These are phyloP conservation scores for Saccostrea echinata DNA, from an alignment of 1,140 invertebrate genomes.

Conservation along the genomic window DNA sequence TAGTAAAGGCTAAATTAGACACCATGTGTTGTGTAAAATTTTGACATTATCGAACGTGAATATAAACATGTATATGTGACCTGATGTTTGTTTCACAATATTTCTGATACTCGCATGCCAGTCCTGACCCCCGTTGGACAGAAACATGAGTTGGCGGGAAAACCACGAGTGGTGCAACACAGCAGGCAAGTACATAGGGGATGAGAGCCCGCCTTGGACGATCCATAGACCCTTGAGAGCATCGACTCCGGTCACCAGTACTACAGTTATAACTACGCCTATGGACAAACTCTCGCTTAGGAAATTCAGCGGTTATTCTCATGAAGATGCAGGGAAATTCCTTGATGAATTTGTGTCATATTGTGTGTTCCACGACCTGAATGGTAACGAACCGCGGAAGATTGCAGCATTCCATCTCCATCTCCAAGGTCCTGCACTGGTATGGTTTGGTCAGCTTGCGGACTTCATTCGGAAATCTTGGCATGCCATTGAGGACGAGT, in stretches of 20 bases:
- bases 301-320: neutral
- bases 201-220: neutral
- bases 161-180: neutral
- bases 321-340: neutral
- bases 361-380: neutral
- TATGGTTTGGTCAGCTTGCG: neutral
- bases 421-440: neutral
- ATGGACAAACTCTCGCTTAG: neutral
- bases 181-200: neutral
- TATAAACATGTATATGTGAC: too few relatives aligned
- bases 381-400: neutral
- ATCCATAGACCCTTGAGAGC: neutral
- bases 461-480: neutral
- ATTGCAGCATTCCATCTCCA: neutral
- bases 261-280: neutral
- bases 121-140: neutral
- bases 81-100: too few relatives aligned
- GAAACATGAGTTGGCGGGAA: neutral
- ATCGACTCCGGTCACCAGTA: neutral
- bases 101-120: too few relatives aligned
- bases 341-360: neutral
- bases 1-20: too few relatives aligned
- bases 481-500: neutral
- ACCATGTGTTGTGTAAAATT: too few relatives aligned
- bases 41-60: too few relatives aligned